Evolutionary conservation across 2,797 vertebrate genomes (phyloP), one percentile per base, ranked within the genome.

Genomic region (Erethizon dorsatum): DNA sequence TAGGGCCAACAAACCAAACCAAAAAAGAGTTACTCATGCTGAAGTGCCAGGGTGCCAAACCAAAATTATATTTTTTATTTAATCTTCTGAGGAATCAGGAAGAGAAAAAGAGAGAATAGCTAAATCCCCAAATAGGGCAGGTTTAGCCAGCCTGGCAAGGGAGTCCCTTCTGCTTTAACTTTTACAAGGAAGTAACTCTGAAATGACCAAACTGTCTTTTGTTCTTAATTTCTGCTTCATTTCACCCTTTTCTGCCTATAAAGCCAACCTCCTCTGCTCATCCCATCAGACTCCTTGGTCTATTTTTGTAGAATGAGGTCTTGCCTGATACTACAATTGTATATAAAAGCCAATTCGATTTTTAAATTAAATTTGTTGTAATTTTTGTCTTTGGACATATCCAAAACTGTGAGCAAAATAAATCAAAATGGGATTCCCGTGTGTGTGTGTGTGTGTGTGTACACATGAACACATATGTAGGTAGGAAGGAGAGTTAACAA

Each of bases 351-450:
- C 90, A 54, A 37, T 41, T 75, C 4, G 26, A 37, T 75, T 24
- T 33, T 61, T 41, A 73, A 91, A 85, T 47, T 78, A 78, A 2
- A 86, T 56, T 47, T 78, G 83, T n/a, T 56, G 4, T 77, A 41
- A 10, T 78, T 78, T 77, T 75, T 86, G 57, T 85, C 69, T 57
- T 75, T 65, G 67, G 41, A 33, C 31, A 59, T 41, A 85, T 82
- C 12, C 45, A 28, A 93, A 75, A 85, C 13, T 86, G 28, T 56
- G 56, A 95, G 50, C 17, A 91, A 96, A 33, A 67, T 37, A 82
- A 90, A 92, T 78, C 24, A 82, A 94, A 90, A 90, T 54, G 54
- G 11, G 28, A 77, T 52, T 33, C 0, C 4, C 5, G 0, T 28
- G 7, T 22, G 15, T 33, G n/a, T 79, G 15, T 82, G 15, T 41